Evolutionary conservation across 1,140 invertebrate genomes (phyloP).

Genomic region (Drosophila ambigua): DNA sequence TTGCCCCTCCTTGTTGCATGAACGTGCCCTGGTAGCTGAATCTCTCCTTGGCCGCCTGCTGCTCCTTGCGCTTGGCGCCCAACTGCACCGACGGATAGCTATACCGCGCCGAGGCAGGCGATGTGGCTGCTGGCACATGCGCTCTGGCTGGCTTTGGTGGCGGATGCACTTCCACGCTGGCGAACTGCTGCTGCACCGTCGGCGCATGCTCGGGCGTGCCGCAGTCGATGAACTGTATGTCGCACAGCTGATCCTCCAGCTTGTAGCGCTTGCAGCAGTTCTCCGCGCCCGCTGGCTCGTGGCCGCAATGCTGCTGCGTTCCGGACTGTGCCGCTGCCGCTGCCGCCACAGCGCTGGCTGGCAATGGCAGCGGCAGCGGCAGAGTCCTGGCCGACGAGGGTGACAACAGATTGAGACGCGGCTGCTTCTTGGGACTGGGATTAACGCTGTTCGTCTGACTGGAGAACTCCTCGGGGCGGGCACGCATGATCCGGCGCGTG

Average conservation of each 20-base stretch:
- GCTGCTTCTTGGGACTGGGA: constrained; percentile 86
- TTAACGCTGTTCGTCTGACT: constrained; percentile 85
- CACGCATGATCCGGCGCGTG: constrained; percentile 83
- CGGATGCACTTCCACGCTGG: constrained; percentile 76
- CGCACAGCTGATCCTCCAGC: constrained; percentile 86
- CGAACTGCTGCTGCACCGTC: constrained; percentile 55
- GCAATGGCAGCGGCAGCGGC: constrained; percentile 36
- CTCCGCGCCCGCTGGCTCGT: constrained; percentile 81
- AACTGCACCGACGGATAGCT: constrained; percentile 82
- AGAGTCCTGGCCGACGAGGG: constrained; percentile 64
- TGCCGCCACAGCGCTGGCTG: constrained; percentile 1
- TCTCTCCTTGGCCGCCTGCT: constrained; percentile 72
- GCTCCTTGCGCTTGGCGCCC: constrained; percentile 78
- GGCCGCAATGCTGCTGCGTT: constrained; percentile 40
- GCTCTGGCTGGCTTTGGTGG: constrained; percentile 73
- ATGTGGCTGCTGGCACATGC: constrained; percentile 13
- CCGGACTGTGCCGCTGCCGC: background rate
- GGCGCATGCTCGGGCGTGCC: constrained; percentile 85
- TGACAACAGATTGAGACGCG: constrained; percentile 84
- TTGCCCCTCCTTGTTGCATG: constrained; percentile 37
- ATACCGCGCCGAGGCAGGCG: constrained; percentile 54
- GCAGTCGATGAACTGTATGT: constrained; percentile 88
- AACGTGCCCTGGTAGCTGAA: constrained; percentile 82
- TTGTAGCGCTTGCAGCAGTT: constrained; percentile 85
- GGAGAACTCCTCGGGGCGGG: constrained; percentile 84